Conservation (phyloP, 2,888 invertebrate genomes). For the Subacronicta megacephala region DNA sequence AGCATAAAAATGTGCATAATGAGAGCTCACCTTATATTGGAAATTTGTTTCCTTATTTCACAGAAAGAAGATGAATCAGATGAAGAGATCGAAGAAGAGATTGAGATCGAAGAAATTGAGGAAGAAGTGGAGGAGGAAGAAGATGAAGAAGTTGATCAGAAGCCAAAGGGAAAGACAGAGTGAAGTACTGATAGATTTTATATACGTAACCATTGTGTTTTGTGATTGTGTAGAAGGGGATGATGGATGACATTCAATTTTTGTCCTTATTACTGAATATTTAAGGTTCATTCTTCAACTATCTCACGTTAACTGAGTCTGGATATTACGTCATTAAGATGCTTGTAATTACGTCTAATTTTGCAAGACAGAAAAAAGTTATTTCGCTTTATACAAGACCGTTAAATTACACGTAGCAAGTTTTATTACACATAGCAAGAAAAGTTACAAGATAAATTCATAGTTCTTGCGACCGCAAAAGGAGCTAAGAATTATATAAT, state of each 20-base stretch:
- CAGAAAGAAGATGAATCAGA: conserved; percentile 84
- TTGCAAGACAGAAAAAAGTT: too few relatives aligned
- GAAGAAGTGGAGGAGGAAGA: conserved; percentile 74
- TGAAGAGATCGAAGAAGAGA: conserved; percentile 80
- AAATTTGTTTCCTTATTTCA: conserved; percentile 29
- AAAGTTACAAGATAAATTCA: too few relatives aligned
- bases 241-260: conserved; percentile 1
- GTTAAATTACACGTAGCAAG: too few relatives aligned
- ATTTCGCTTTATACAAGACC: too few relatives aligned
- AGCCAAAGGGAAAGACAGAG: conserved; percentile 47
- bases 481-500: too few relatives aligned
- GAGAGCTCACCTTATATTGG: too few relatives aligned
- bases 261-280: neutral
- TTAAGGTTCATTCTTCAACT: neutral
- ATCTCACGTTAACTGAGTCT: too few relatives aligned
- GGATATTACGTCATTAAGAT: too few relatives aligned
- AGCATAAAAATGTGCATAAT: too few relatives aligned
- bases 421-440: too few relatives aligned
- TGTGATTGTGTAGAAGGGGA: conserved; percentile 16
- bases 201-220: conserved; percentile 15
- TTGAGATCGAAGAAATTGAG: conserved; percentile 83
- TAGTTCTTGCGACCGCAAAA: too few relatives aligned
- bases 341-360: too few relatives aligned
- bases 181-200: conserved; percentile 63
- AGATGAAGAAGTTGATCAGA: conserved; percentile 34